Evolutionary conservation across 1,140 invertebrate genomes (phyloP), one percentile per base, ranked within the genome.

Genomic region (Drosophila parabipectinata): DNA sequence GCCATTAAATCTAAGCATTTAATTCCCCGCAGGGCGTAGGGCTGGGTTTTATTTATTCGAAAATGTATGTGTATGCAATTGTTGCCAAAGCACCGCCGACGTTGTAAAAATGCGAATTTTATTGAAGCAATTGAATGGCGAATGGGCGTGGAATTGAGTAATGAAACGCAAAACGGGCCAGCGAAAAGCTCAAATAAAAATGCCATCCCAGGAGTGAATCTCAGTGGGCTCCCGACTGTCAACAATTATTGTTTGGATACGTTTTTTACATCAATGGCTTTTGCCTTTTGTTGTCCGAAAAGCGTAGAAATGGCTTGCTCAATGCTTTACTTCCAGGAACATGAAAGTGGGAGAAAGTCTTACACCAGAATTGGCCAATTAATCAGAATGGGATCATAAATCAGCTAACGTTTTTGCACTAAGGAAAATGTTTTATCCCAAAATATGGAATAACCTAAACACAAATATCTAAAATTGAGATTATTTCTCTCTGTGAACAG

Each of bases 111-210:
- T 63, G 15, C 76, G 74, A 63, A 73, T 89, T 88, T 88, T 88
- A 88, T 88, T 83, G 83, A 47, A 32, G 79, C 83, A 88, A 88
- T 88, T 88, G 83, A 88, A 88, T 73, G 69, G 83, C 79, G 79
- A 83, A 88, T 88, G 83, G 83, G 83, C 83, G 83, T 87, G 77
- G 83, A 87, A 87, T 87, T 87, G 75, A 71, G 82, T 85, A 82
- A 87, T 87, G 72, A 88, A 88, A 82, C 54, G 63, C 55, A 68
- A 67, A 53, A 32, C 37, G 53, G 53, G 41, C 6, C 37, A 47
- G 14, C 41, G 14, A 18, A 50, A 58, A 79, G 61, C 63, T 53
- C 21, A 34, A 59, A 68, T 52, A 44, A 59, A 74, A 68, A 41
- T 58, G 32, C 32, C 51, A 59, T 32, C 58, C 39, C 44, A 72